A percentile compares a stretch with the other conserved stretches of the same genome.
phyloP scores from a whole-genome alignment of 2,113 vertebrate genomes.

The Mugil cephalus region DNA sequence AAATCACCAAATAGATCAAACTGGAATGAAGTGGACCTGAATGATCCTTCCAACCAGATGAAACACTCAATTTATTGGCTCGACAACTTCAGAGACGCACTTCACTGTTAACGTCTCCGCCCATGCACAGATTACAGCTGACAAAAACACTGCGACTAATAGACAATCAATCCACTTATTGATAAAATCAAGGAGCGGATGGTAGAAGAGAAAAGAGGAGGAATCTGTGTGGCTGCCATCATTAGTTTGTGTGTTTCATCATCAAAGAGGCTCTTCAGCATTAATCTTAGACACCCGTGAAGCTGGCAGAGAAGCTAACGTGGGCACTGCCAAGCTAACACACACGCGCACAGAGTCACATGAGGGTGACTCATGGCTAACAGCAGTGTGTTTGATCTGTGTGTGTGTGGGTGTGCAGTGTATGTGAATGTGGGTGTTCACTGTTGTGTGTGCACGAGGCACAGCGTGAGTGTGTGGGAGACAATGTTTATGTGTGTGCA shows the following conservation, averaged over 20 bases:
- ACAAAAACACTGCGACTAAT: background rate
- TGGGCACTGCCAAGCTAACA: slow-evolving; percentile 58
- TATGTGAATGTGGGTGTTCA: slow-evolving; percentile 24
- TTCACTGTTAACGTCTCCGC: background rate
- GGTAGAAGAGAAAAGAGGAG: background rate
- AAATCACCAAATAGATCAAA: background rate
- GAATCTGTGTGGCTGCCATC: background rate
- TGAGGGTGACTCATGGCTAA: slow-evolving; percentile 58
- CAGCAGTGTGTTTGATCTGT: slow-evolving; percentile 46
- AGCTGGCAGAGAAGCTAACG: slow-evolving; percentile 56
- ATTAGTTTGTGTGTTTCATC: slow-evolving; percentile 19
- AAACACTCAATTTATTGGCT: no score
- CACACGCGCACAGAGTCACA: slow-evolving; percentile 40
- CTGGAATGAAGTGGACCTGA: background rate
- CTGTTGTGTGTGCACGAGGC: slow-evolving; percentile 36
- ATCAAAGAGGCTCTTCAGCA: slow-evolving; percentile 49
- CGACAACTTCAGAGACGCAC: no score
- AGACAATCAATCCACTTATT: slow-evolving; percentile 15
- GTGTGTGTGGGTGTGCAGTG: slow-evolving; percentile 2
- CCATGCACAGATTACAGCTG: background rate
- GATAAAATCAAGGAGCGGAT: slow-evolving; percentile 3
- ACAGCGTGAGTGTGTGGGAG: slow-evolving; percentile 52
- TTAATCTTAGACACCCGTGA: slow-evolving; percentile 59
- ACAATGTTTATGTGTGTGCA: slow-evolving; percentile 22
- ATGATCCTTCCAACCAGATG: no score